Evolutionary conservation across 2,888 invertebrate genomes (phyloP).

Genomic region (Eupithecia subfuscata): DNA sequence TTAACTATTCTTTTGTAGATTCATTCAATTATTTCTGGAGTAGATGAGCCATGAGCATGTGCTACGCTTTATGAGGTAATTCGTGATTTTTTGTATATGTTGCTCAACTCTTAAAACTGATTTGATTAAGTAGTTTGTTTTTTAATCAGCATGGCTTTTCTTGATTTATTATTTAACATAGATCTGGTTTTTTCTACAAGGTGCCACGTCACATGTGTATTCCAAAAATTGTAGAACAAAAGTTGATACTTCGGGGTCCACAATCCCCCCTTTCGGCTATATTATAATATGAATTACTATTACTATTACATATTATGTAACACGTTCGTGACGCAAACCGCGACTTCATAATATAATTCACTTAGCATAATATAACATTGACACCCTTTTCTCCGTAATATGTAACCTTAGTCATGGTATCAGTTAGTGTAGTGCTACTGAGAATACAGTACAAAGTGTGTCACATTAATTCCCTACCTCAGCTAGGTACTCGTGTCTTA

Average conservation of each 20-base stretch:
- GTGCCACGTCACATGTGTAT: too few relatives aligned
- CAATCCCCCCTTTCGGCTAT: too few relatives aligned
- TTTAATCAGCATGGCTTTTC: background rate
- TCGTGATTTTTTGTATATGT: background rate
- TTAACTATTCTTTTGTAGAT: constrained; percentile 10
- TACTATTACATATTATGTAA: too few relatives aligned
- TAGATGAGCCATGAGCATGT: constrained; percentile 58
- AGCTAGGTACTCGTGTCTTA: background rate
- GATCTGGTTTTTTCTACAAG: background rate
- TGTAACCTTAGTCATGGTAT: constrained; percentile 8
- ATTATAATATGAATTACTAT: too few relatives aligned
- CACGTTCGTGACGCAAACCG: background rate
- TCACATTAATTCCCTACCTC: background rate
- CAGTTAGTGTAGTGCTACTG: background rate
- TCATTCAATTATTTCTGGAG: constrained; percentile 46
- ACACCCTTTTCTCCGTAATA: constrained; percentile 2
- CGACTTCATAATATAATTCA: constrained; percentile 1
- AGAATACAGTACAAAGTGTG: background rate
- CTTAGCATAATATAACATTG: constrained; percentile 7
- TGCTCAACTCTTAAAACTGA: background rate
- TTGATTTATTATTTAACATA: background rate
- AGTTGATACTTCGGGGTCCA: too few relatives aligned
- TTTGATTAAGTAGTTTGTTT: background rate
- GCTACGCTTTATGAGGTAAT: constrained; percentile 57
- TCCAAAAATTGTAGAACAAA: too few relatives aligned